Evolutionary conservation across 2,888 invertebrate species (phyloP).

Genomic region (Strigamia transsilvanica): DNA sequence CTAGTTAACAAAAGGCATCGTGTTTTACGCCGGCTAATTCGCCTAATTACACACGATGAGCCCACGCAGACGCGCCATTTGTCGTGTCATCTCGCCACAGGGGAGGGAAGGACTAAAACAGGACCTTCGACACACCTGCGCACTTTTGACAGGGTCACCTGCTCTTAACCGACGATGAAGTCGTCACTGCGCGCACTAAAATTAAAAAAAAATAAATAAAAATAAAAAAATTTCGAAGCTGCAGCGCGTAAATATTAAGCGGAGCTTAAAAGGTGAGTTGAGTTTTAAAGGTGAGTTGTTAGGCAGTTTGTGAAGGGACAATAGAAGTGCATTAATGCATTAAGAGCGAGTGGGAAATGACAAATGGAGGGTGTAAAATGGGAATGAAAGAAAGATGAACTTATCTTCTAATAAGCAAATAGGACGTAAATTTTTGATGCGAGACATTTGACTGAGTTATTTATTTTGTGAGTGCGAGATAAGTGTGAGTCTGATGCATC

Average conservation of each 20-base stretch:
- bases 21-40: slow-evolving; percentile 48
- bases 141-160: slow-evolving; percentile 45
- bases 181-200: neutral
- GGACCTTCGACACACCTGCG: slow-evolving; percentile 27
- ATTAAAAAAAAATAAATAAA: neutral
- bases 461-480: slow-evolving; percentile 31
- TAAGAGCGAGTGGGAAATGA: slow-evolving; percentile 5
- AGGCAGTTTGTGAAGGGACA: neutral
- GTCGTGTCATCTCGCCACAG: slow-evolving; percentile 45
- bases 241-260: neutral
- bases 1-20: slow-evolving; percentile 48
- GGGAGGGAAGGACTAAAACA: slow-evolving; percentile 10
- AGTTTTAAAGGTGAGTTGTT: neutral
- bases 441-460: slow-evolving; percentile 48
- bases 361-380: neutral
- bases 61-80: slow-evolving; percentile 46
- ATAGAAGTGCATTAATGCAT: slow-evolving; percentile 33
- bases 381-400: slow-evolving; percentile 34
- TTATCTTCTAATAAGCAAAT: slow-evolving; percentile 47
- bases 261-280: neutral
- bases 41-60: slow-evolving; percentile 48
- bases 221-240: neutral
- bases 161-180: slow-evolving; percentile 32
- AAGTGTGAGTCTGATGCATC: slow-evolving; percentile 51
- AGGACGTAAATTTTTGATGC: slow-evolving; percentile 48